A percentile compares a stretch with the other conserved stretches of the same genome.
phyloP scores from a whole-genome alignment of 1,140 invertebrate species.

The Trichonephila inaurata region DNA sequence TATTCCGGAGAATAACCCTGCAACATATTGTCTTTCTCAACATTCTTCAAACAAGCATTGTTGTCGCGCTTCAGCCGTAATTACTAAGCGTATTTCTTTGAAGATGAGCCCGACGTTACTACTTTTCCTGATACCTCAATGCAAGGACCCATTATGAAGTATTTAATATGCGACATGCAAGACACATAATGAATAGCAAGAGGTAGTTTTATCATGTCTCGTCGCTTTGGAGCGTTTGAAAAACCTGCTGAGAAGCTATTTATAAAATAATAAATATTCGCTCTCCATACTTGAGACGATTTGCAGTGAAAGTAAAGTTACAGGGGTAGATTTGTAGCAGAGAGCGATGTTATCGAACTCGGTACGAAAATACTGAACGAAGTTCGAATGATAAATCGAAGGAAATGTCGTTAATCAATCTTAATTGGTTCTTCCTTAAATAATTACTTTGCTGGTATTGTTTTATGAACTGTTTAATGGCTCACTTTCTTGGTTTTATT shows the following conservation, averaged over 20 bases:
- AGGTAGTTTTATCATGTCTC: neutral
- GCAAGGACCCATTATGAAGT: neutral
- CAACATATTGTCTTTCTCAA: neutral
- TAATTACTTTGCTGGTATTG: constrained; percentile 4
- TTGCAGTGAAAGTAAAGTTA: too few relatives aligned
- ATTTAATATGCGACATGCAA: neutral
- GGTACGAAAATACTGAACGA: neutral
- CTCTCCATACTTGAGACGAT: too few relatives aligned
- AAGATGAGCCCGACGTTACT: neutral
- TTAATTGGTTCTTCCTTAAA: constrained; percentile 19
- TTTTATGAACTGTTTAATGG: neutral
- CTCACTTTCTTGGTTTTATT: neutral
- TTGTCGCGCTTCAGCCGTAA: neutral
- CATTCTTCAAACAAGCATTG: neutral
- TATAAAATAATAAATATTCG: constrained; percentile 10
- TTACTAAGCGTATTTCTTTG: neutral
- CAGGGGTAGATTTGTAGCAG: neutral
- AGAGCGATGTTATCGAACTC: neutral
- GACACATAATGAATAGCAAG: neutral
- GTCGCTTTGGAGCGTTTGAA: neutral
- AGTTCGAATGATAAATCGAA: neutral
- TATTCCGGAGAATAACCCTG: too few relatives aligned
- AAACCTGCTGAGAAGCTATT: neutral
- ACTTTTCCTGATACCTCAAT: neutral
- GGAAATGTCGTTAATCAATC: neutral